Evolutionary conservation across 2,113 vertebrate genomes (phyloP), one percentile per base, ranked within the genome.

Genomic region (Anser brachyrhynchus): DNA sequence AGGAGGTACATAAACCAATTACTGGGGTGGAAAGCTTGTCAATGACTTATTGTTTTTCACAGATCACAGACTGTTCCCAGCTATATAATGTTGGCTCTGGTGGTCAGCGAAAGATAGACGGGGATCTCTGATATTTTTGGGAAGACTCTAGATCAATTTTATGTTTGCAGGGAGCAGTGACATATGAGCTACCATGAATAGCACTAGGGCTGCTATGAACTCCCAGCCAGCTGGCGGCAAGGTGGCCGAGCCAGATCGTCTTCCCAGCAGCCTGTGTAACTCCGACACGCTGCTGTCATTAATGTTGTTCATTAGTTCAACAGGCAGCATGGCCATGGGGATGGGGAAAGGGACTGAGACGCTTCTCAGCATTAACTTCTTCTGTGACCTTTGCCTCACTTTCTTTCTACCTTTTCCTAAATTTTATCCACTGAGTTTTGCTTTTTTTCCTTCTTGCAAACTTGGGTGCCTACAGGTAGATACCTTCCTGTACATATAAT

Each of bases 171-270:
- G 52, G 66, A 87, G 51, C 64, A 3, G 4, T 92, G 91, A 94
- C 92, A 92, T 90, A 95, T 7, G 58, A 92, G 86, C 80, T 55
- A 26, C 41, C 19, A 54, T 55, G 89, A 93, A 95, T 74, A 93
- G 92, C 31, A 31, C 31, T 11, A 14, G 44, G 73, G 90, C 86
- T 94, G 90, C 41, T 66, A 77, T 9, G 44, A 92, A 95, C 90
- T 96, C 90, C 92, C 92, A 95, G 31, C 83, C 95, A 96, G 95
- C 93, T 96, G 95, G 78, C 58, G 70, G 66, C 87, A 73, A 70
- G 77, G 87, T 39, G 71, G 44, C 69, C 0, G 6, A 95, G 92
- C 96, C 94, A 95, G 81, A 77, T 93, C 7, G 0, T 70, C 54
- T 64, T 79, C 74, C 59, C 6, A 0, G 77, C 37, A 73, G 62